Evolutionary conservation across 2,888 invertebrate genomes (phyloP), one percentile per base, ranked within the genome.

Genomic region (Spodoptera picta): DNA sequence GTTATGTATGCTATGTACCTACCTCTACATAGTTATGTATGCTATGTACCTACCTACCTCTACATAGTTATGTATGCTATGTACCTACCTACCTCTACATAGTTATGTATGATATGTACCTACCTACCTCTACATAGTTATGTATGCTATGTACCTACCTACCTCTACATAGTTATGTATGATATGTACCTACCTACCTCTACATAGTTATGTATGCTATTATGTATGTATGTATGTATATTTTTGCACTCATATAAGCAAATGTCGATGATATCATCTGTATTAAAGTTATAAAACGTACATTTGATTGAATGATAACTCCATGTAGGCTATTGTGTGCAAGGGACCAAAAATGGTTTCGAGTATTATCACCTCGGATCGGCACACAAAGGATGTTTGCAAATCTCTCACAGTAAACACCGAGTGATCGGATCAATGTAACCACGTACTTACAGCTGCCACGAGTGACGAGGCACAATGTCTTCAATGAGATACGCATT

Each of bases 321-420:
- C 60, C 68, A 65, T 75, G 42, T 73, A 60, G 60, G 69, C 70
- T 69, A 77, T 80, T 80, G 79, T 79, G 73, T 74, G 70, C 64
- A 74, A 80, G 77, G 76, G 73, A 76, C 65, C 76, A 79, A 83
- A 84, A 83, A 80, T 80, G 74, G 73, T 68, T 69, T 65, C 70
- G 72, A 70, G 79, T 80, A 80, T 83, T 84, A 84, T 75, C 81
- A 83, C 82, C 77, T 80, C 74, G 67, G 69, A 65, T 79, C 75
- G 60, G 58, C 79, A 83, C 81, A 88, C 87, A 87, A 86, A 86
- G 84, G 84, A 71, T 89, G 85, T 89, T 88, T 87, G 86, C 86
- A 87, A 89, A 88, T 88, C 87, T 87, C 82, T 81, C 77, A 80
- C 80, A 80, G 84, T 84, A 88, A 88, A 88, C 87, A 88, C 79